Base-by-base conservation (phyloP, 2,113 vertebrate species). In the Ivindomyrus marchei region DNA sequence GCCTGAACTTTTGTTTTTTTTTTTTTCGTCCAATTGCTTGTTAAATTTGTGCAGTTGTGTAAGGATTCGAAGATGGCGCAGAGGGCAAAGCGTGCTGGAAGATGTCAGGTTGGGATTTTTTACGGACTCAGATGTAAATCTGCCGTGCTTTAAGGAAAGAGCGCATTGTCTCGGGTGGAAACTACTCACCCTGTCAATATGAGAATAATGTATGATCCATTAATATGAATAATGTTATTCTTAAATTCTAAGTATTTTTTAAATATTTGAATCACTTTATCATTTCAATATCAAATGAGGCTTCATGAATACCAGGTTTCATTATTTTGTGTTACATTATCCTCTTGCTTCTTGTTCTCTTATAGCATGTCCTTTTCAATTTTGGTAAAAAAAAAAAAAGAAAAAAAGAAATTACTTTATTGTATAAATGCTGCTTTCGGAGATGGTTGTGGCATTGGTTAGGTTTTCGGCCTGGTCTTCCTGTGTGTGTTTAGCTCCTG, bases 281-380 rank as follows among this genome's bases (percentile, higher is more conserved):
- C n/a, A 86, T 15, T 87, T 39, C 17, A 36, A 39, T 62, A 66
- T 88, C 45, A 17, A 88, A 88, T 45, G 31, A 56, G 15, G 21
- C 50, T 87, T 88, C 17, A 42, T 89, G 85, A 15, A 24, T 86
- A 52, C 62, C 88, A 27, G 66, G 7, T 90, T 45, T 80, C 70
- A 45, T 21, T 2, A 15, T 80, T 49, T 39, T 46, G 70, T 49
- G 77, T 39, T 89, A 62, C 36, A 46, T 58, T 45, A 42, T 58
- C 53, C 27, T 27, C 5, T 13, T 27, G n/a, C n/a, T 66, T 66
- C 62, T 66, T 70, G 7, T 10, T 21, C 36, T 36, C 90, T 90
- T 92, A 92, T 89, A 90, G 93, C 90, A 91, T 92, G 90, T 88
- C 52, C 53, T 47, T 10, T 89, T 46, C 39, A 77, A 77, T 58